phyloP scores from a whole-genome alignment of 64 coral and sea anemone species.

The Acropora tenuis region DNA sequence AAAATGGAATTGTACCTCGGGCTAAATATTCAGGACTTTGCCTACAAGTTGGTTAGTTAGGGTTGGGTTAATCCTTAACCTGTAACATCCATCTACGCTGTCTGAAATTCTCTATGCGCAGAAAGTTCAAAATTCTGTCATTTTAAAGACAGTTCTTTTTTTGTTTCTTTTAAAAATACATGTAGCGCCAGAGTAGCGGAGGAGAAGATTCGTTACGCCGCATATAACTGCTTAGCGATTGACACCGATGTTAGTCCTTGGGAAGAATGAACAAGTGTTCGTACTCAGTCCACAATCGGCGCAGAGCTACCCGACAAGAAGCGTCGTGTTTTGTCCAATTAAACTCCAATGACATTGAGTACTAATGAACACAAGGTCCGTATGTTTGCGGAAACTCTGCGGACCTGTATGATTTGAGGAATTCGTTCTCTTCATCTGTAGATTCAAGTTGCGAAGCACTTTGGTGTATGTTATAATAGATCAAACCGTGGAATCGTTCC shows the following conservation, averaged over 20 bases:
- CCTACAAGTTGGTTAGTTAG: too few species aligned
- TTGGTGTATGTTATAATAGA: too few species aligned
- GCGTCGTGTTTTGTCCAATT: not conserved
- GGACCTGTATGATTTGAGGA: not conserved
- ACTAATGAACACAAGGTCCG: not conserved
- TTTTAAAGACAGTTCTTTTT: not conserved
- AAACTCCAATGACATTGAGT: not conserved
- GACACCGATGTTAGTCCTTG: constrained; percentile 95
- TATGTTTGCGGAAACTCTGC: not conserved
- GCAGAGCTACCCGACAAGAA: not conserved
- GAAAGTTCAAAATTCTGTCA: not conserved
- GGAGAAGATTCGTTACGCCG: constrained; percentile 95
- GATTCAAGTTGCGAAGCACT: not conserved
- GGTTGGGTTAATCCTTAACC: too few species aligned
- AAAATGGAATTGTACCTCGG: too few species aligned
- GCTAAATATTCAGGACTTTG: too few species aligned
- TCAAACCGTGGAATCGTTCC: too few species aligned
- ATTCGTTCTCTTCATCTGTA: not conserved
- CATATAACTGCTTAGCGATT: constrained; percentile 96
- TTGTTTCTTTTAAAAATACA: constrained; percentile 13
- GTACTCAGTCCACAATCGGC: not conserved
- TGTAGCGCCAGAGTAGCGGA: constrained; percentile 91
- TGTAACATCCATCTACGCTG: not conserved
- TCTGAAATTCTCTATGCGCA: not conserved
- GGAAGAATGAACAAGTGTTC: constrained; percentile 69